Conservation (phyloP, 2,113 vertebrate genomes). For the Sarotherodon lohbergeri region DNA sequence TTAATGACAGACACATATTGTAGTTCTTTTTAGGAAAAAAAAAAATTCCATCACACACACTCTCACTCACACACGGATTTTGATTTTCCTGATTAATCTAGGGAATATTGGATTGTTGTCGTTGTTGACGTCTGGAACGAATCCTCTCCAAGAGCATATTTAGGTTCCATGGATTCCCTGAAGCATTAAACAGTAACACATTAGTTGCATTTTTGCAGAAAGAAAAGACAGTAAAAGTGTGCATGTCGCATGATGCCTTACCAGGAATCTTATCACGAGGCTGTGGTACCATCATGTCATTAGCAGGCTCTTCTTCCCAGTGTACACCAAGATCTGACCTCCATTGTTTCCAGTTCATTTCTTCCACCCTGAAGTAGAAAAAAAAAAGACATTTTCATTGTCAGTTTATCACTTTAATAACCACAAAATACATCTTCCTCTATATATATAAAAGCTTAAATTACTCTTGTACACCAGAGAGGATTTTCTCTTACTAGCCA, state of each 20-base stretch:
- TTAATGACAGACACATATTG: too few species aligned
- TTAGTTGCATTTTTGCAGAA: not conserved
- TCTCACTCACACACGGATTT: too few species aligned
- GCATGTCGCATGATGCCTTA: not conserved
- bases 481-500: too few species aligned
- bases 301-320: constrained; percentile 75
- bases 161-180: not conserved
- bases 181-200: not conserved
- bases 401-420: too few species aligned
- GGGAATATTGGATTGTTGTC: not conserved
- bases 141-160: not conserved
- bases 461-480: too few species aligned
- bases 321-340: constrained; percentile 78
- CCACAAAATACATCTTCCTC: too few species aligned
- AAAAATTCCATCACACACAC: too few species aligned
- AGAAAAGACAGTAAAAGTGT: not conserved
- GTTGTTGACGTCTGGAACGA: not conserved
- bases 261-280: not conserved
- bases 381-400: too few species aligned
- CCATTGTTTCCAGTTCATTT: constrained; percentile 85
- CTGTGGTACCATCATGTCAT: not conserved
- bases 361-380: constrained; percentile 57
- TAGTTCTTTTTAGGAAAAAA: too few species aligned
- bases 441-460: too few species aligned
- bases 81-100: too few species aligned